These are phyloP conservation scores for Prionace glauca DNA, from an alignment of 2,797 vertebrate species.

Conservation along the genomic window DNA sequence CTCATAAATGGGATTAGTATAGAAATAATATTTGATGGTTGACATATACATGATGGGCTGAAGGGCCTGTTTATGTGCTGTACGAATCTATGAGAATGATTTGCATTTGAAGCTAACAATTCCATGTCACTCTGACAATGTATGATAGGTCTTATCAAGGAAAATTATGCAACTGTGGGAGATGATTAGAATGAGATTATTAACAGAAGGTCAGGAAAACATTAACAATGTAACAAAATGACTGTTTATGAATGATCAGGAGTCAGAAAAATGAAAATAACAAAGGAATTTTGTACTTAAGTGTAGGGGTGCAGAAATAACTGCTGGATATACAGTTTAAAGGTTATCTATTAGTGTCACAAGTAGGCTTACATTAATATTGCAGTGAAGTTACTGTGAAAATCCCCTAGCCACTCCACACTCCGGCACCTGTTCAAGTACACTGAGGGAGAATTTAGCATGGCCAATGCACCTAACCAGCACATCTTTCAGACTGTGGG, in stretches of 20 bases:
- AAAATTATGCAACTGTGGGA: not conserved
- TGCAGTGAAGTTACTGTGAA: too few relatives aligned
- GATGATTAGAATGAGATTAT: conserved; percentile 20
- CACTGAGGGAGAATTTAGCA: too few relatives aligned
- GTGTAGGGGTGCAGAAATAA: not conserved
- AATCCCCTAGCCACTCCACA: too few relatives aligned
- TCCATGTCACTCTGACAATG: not conserved
- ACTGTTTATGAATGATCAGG: not conserved
- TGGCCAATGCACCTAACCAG: too few relatives aligned
- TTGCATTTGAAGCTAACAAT: not conserved
- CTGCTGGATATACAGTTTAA: not conserved
- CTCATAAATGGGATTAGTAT: too few relatives aligned
- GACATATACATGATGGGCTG: too few relatives aligned
- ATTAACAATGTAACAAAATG: not conserved
- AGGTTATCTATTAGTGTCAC: too few relatives aligned
- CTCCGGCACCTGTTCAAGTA: too few relatives aligned
- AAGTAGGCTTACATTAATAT: too few relatives aligned
- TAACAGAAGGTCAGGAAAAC: not conserved
- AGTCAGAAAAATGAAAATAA: not conserved
- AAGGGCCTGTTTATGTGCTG: too few relatives aligned
- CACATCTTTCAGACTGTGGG: too few relatives aligned
- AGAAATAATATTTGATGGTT: too few relatives aligned
- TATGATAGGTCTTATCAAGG: not conserved
- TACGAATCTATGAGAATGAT: not conserved
- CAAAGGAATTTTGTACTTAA: not conserved